A percentile compares a stretch with the other conserved stretches of the same genome.
phyloP scores from a whole-genome alignment of 2,113 vertebrate genomes.

The Dicentrarchus labrax region DNA sequence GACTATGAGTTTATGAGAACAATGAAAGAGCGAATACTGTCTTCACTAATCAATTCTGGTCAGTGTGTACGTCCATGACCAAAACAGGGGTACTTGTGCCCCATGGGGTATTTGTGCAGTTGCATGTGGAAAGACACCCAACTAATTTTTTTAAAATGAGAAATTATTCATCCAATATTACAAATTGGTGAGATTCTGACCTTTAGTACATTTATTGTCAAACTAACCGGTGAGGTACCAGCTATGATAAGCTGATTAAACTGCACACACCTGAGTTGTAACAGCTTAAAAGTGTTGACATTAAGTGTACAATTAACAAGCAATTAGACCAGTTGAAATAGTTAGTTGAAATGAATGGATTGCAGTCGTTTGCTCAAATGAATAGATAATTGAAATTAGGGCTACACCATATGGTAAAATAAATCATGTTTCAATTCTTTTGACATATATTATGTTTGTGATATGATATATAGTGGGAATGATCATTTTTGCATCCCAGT shows the following conservation, averaged over 20 bases:
- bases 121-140: neutral
- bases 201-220: neutral
- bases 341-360: neutral
- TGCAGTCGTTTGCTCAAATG: neutral
- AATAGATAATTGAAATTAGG: neutral
- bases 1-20: slow-evolving; percentile 56
- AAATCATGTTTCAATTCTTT: no score
- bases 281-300: neutral
- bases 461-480: no score
- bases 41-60: slow-evolving; percentile 31
- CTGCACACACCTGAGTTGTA: no score
- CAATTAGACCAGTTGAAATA: neutral
- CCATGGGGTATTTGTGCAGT: neutral
- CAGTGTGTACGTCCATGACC: neutral
- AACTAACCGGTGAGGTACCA: no score
- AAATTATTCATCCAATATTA: neutral
- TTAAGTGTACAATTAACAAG: neutral
- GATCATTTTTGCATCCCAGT: no score
- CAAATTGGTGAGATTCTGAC: neutral
- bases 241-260: no score
- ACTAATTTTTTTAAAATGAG: neutral
- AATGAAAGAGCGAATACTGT: slow-evolving; percentile 8
- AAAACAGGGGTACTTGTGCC: neutral
- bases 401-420: no score
- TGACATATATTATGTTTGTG: no score